Evolutionary conservation across 2,888 invertebrate genomes (phyloP), one percentile per base, ranked within the genome.

Genomic region (Pachymerium ferrugineum): DNA sequence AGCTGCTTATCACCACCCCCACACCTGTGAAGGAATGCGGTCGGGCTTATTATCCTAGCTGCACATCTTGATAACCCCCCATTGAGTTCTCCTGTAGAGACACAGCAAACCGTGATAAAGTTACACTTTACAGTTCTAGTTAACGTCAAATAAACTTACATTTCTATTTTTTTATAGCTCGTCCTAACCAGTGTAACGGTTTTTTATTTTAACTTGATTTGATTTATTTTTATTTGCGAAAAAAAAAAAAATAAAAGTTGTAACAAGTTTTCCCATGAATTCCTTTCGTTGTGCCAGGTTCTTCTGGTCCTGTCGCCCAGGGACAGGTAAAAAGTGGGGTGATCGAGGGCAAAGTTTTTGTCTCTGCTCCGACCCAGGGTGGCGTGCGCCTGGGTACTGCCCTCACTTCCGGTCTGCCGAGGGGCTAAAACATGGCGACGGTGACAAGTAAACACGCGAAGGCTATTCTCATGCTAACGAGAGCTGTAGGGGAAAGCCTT

Each of bases 391-490:
- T 28, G 54, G 54, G 54, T 22, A 54, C 54, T 54, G 54, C 54
- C 54, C 54, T 54, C 54, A 54, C 54, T 54, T 54, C 54, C 54
- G 54, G 54, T 14, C 54, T 22, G 54, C 54, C 54, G 54, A 54
- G 54, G 54, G 54, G 54, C 54, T 54, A 22, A 54, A 54, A 25
- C 54, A 54, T 54, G 54, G 54, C 54, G 54, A 54, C 28, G 54
- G 54, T 28, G 54, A 54, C 69, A 38, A 35, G 38, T 71, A 71
- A 71, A 71, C 71, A 71, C 71, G 71, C 38, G 35, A 38, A n/a
- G 54, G 30, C 38, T 38, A 35, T 71, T 71, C 71, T 35, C 38
- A 71, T 71, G 71, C 22, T 35, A 71, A 71, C 71, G 71, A 71
- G 33, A 25, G 25, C 71, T 30, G 0, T 28, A 38, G 71, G 38